These are phyloP conservation scores for Rousettus madagascariensis DNA, from an alignment of 2,797 vertebrate genomes.

Conservation along the genomic window DNA sequence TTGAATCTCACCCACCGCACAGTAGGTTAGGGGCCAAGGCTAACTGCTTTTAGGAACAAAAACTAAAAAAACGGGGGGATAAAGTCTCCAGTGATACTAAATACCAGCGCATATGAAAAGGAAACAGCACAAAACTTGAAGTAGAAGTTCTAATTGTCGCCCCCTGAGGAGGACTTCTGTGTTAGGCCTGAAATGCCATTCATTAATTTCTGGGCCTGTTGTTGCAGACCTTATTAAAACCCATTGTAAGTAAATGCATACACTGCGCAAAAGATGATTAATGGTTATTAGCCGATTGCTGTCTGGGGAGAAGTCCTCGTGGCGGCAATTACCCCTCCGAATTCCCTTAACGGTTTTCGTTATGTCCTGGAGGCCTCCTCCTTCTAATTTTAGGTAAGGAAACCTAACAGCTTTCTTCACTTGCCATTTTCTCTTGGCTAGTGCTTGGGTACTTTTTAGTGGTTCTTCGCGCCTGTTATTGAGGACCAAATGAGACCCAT, in stretches of 20 bases:
- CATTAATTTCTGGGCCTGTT: background rate
- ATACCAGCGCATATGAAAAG: background rate
- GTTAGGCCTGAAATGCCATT: background rate
- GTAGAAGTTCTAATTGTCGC: background rate
- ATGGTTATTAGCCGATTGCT: slow-evolving; percentile 45
- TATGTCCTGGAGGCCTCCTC: background rate
- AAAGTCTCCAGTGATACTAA: background rate
- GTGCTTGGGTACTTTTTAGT: background rate
- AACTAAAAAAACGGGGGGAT: background rate
- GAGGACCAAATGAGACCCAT: background rate
- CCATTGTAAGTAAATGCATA: slow-evolving; percentile 17
- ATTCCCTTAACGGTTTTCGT: slow-evolving; percentile 41
- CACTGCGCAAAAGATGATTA: background rate
- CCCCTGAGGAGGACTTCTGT: background rate
- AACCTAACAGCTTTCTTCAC: background rate
- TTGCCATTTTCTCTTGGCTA: background rate
- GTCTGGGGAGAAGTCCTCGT: background rate
- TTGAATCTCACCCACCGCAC: background rate
- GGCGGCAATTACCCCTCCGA: slow-evolving; percentile 18
- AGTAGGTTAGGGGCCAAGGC: background rate
- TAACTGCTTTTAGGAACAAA: background rate
- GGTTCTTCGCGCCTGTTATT: background rate
- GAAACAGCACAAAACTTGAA: background rate
- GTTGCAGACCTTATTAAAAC: slow-evolving; percentile 31
- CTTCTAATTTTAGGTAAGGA: slow-evolving; percentile 10